Base-by-base conservation (phyloP, 2,113 vertebrate genomes). In the Cairina moschata region DNA sequence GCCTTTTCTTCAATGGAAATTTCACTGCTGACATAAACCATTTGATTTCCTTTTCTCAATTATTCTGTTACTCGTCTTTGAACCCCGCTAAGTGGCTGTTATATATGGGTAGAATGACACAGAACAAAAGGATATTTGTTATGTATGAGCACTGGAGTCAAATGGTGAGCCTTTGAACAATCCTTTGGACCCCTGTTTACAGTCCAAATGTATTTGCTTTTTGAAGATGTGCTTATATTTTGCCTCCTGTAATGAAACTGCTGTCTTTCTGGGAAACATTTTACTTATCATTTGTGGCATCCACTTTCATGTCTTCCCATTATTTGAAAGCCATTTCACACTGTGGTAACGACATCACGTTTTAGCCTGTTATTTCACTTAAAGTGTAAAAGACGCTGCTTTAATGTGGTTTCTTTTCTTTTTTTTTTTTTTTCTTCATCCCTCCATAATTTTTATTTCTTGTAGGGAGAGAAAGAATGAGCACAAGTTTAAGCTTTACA, bases 241-340 rank as follows among this genome's bases (percentile, higher is more conserved):
- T 31, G 3, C 81, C 74, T 89, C 18, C 23, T 94, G 38, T 67
- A 93, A 93, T 83, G 83, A 95, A 95, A 86, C 40, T 40, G 34
- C 55, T 90, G 40, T 73, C 46, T 63, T 63, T 67, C 84, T 38
- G 44, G 31, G 75, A 71, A 92, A 52, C 42, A 16, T 34, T 89
- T 76, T 87, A 68, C 74, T 86, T 91, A 58, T 77, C 74, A 25
- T 92, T 83, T 73, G 74, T 94, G 62, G 67, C 52, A 86, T 63
- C 16, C 63, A 38, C 63, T 65, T 85, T 46, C n/a, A 67, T 56
- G 20, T 46, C 65, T 86, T 95, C 66, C 80, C 52, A 32, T 76
- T 90, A 83, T 65, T 75, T 92, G 94, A 91, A 96, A 96, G 54
- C 58, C 90, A 87, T 94, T 97, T 94, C 44, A 68, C 29, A 73